Evolutionary conservation across 2,888 invertebrate species (phyloP).

Genomic region (Rhorus exstirpatorius): DNA sequence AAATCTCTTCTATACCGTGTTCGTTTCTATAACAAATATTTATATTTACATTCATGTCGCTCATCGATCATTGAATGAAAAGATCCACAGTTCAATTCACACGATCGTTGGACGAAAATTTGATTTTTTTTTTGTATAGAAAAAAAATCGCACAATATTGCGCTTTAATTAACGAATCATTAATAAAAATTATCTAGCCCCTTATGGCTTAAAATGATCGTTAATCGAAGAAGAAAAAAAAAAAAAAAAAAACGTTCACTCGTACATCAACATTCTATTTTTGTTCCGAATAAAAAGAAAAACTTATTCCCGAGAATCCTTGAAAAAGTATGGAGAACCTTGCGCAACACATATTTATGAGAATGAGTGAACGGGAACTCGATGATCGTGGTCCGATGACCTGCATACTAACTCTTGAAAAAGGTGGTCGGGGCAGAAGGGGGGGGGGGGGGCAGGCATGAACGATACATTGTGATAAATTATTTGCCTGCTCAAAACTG

Average conservation of each 20-base stretch:
- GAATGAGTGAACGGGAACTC: slow-evolving; percentile 18
- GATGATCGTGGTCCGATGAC: slow-evolving; percentile 44
- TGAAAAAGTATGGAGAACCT: background rate
- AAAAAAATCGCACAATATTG: too few relatives aligned
- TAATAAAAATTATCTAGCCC: too few relatives aligned
- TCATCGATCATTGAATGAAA: too few relatives aligned
- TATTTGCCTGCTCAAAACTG: background rate
- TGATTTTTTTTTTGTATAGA: too few relatives aligned
- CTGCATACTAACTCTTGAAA: slow-evolving; percentile 5
- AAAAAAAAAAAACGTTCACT: too few relatives aligned
- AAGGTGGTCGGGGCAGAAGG: background rate
- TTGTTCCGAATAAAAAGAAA: slow-evolving; percentile 3
- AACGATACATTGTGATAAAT: slow-evolving; percentile 14
- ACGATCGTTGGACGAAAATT: too few relatives aligned
- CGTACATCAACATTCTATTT: background rate
- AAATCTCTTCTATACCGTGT: background rate
- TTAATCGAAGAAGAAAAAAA: too few relatives aligned
- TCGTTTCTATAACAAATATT: too few relatives aligned
- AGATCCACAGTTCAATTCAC: too few relatives aligned
- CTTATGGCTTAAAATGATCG: too few relatives aligned
- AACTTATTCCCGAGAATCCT: background rate
- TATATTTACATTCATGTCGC: too few relatives aligned
- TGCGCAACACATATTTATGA: background rate
- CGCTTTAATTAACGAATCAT: too few relatives aligned
- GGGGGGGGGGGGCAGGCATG: background rate